A percentile compares a stretch with the other conserved stretches of the same genome.
phyloP scores from a whole-genome alignment of 2,113 vertebrate species.

The Apaloderma vittatum region DNA sequence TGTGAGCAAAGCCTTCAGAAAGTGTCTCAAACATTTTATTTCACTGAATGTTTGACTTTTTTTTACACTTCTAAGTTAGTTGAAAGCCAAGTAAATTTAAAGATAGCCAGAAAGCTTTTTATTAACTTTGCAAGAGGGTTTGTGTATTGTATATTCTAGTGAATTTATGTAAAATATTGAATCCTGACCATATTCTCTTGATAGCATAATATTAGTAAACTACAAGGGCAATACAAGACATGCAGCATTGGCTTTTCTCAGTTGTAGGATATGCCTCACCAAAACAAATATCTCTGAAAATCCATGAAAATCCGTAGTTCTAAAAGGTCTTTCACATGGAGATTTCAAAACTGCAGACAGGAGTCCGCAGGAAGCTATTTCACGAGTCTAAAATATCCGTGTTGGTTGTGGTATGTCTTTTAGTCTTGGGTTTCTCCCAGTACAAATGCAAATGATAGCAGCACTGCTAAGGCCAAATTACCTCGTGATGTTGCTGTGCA shows the following conservation, averaged over 20 bases:
- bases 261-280: not conserved
- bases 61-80: not conserved
- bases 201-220: not conserved
- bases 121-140: not conserved
- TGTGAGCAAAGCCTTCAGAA: not conserved
- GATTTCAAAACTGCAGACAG: not conserved
- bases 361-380: not conserved
- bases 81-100: not conserved
- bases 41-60: not conserved
- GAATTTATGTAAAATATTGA: not conserved
- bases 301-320: not conserved
- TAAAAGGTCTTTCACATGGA: not conserved
- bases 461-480: not conserved
- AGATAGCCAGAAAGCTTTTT: not conserved
- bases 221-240: not conserved
- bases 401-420: not conserved
- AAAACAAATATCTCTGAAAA: not conserved
- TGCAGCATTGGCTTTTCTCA: not conserved
- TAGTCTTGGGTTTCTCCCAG: not conserved
- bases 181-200: not conserved
- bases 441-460: not conserved
- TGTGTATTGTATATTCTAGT: not conserved
- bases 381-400: not conserved
- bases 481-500: not conserved
- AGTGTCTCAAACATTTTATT: not conserved